Evolutionary conservation across 2,888 invertebrate genomes (phyloP).

Genomic region (Tenodera sinensis): DNA sequence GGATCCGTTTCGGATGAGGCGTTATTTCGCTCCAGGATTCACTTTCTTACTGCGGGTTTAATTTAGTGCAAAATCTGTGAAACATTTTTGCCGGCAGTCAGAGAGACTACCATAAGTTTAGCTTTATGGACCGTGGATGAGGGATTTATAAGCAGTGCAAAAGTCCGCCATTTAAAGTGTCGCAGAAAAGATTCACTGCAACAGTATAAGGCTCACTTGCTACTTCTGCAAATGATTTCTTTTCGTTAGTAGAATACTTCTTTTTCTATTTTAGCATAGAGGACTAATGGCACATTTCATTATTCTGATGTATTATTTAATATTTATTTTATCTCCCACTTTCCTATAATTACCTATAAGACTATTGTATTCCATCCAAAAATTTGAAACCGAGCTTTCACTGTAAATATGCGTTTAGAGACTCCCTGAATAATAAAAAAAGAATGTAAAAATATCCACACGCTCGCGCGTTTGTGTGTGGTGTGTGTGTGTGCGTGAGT

Average conservation of each 20-base stretch:
- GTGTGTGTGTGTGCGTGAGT: too few species aligned
- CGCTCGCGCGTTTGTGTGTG: too few species aligned
- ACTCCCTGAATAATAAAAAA: too few species aligned
- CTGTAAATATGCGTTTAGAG: too few species aligned
- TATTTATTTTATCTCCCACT: too few species aligned
- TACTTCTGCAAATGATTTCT: neutral
- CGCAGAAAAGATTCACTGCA: neutral
- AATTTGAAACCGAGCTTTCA: too few species aligned
- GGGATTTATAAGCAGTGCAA: neutral
- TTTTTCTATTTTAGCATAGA: too few species aligned
- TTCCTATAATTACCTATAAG: too few species aligned
- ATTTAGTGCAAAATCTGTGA: neutral
- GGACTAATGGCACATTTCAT: too few species aligned
- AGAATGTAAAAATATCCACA: too few species aligned
- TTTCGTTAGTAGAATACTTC: neutral
- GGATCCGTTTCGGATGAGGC: neutral
- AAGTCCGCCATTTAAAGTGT: neutral
- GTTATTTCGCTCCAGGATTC: neutral
- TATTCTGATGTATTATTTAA: too few species aligned
- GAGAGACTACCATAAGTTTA: neutral
- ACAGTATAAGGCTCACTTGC: neutral
- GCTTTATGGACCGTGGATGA: neutral
- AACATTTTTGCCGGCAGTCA: neutral
- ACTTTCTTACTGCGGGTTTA: neutral
- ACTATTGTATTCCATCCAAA: too few species aligned